Evolutionary conservation across 2,888 invertebrate species (phyloP).

Genomic region (Andrena trimmerana): DNA sequence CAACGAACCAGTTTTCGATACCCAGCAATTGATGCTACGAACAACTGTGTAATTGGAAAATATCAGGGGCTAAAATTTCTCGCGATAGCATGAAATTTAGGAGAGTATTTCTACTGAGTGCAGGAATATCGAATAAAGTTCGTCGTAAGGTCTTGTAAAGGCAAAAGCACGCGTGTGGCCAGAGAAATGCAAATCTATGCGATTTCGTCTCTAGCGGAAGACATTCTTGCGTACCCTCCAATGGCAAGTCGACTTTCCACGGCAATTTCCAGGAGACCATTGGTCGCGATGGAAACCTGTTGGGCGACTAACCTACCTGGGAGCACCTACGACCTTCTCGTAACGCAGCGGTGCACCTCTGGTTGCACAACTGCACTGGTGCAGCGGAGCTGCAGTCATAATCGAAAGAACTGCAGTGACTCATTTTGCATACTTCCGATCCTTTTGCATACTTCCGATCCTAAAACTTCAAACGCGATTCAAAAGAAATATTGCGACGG

Average conservation of each 20-base stretch:
- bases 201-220: conserved; percentile 54
- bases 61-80: too few relatives aligned
- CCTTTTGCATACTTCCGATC: conserved; percentile 33
- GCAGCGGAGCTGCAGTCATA: conserved; percentile 21
- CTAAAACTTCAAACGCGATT: conserved; percentile 8
- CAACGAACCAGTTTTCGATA: too few relatives aligned
- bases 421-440: conserved; percentile 37
- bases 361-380: conserved; percentile 64
- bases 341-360: conserved; percentile 38
- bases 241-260: conserved; percentile 55
- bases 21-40: too few relatives aligned
- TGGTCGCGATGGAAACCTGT: conserved; percentile 65
- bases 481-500: too few relatives aligned
- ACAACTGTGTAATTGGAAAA: too few relatives aligned
- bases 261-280: conserved; percentile 55
- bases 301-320: conserved; percentile 73
- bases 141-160: not conserved
- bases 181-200: conserved; percentile 44
- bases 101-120: not conserved
- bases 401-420: conserved; percentile 26
- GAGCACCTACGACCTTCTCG: conserved; percentile 70
- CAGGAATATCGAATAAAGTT: not conserved
- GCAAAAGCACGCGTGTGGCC: conserved; percentile 18
- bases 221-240: conserved; percentile 41
- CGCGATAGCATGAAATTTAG: not conserved